A percentile compares a stretch with the other conserved stretches of the same genome.
phyloP scores from a whole-genome alignment of 2,888 invertebrate species.

The Dasypogon diadema region DNA sequence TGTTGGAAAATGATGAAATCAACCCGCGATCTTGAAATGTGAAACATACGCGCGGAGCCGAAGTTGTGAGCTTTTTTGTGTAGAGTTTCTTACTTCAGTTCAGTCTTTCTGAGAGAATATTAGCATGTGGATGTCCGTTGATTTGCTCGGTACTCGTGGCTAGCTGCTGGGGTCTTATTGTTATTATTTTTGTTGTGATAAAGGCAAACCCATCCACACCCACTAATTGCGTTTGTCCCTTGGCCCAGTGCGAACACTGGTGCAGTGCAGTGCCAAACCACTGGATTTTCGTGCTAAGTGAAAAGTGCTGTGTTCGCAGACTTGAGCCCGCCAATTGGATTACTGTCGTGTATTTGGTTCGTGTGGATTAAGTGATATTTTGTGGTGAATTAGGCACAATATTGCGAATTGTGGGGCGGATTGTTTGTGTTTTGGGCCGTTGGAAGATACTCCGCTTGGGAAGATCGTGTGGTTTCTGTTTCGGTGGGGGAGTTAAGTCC shows the following conservation, averaged over 20 bases:
- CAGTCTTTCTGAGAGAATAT: slow-evolving; percentile 33
- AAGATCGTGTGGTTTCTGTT: no score
- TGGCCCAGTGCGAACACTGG: not conserved
- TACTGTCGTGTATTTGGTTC: not conserved
- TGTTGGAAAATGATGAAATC: no score
- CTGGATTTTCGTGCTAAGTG: not conserved
- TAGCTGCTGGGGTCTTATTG: slow-evolving; percentile 1
- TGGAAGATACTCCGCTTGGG: no score
- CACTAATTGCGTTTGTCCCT: not conserved
- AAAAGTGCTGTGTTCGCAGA: slow-evolving; percentile 1
- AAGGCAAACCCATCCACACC: not conserved
- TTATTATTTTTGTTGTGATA: slow-evolving; percentile 26
- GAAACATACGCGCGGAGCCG: not conserved
- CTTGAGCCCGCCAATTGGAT: slow-evolving; percentile 17
- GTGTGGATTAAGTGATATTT: slow-evolving; percentile 36
- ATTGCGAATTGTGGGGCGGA: no score
- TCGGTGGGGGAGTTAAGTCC: no score
- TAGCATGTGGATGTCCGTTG: slow-evolving; percentile 8
- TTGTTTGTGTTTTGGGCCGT: not conserved
- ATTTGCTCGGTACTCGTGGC: not conserved
- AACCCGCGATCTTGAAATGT: no score
- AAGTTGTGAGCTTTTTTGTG: not conserved
- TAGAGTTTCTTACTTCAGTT: not conserved
- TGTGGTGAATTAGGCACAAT: not conserved
- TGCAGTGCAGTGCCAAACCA: not conserved